Evolutionary conservation across 1,140 invertebrate genomes (phyloP).

Genomic region (Rhynchophorus ferrugineus): DNA sequence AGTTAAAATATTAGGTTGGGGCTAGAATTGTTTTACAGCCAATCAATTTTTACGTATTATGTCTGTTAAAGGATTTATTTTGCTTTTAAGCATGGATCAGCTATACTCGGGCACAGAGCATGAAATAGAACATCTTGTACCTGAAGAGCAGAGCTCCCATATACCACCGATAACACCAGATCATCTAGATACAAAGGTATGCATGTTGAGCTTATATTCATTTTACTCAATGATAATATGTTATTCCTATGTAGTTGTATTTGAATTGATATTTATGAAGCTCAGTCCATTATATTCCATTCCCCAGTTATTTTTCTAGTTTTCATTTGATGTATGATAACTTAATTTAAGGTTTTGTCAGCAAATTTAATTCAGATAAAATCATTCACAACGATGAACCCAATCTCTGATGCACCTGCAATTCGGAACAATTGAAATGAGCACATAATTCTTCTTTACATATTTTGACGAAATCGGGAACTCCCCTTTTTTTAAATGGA

Average conservation of each 20-base stretch:
- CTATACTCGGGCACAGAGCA: slow-evolving; percentile 28
- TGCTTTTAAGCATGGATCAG: slow-evolving; percentile 21
- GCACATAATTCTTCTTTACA: too few species aligned
- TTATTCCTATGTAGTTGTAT: background rate
- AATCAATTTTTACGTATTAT: background rate
- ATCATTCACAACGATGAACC: too few species aligned
- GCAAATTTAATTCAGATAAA: too few species aligned
- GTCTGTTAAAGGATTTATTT: background rate
- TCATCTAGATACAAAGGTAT: slow-evolving; percentile 45
- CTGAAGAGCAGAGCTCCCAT: slow-evolving; percentile 28
- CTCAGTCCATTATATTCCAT: background rate
- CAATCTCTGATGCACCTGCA: too few species aligned
- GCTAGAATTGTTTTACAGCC: too few species aligned
- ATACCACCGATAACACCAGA: slow-evolving; percentile 31
- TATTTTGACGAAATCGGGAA: too few species aligned
- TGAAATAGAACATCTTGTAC: slow-evolving; percentile 40
- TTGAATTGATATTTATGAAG: too few species aligned
- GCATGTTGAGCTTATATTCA: background rate
- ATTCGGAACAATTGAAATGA: too few species aligned
- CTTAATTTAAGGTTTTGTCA: too few species aligned
- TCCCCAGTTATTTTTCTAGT: too few species aligned
- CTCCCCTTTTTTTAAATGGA: too few species aligned
- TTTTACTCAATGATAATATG: background rate
- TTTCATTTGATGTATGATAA: too few species aligned
- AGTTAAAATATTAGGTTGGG: background rate